phyloP scores from a whole-genome alignment of 2,888 invertebrate species.

The Pegoplata infirma region DNA sequence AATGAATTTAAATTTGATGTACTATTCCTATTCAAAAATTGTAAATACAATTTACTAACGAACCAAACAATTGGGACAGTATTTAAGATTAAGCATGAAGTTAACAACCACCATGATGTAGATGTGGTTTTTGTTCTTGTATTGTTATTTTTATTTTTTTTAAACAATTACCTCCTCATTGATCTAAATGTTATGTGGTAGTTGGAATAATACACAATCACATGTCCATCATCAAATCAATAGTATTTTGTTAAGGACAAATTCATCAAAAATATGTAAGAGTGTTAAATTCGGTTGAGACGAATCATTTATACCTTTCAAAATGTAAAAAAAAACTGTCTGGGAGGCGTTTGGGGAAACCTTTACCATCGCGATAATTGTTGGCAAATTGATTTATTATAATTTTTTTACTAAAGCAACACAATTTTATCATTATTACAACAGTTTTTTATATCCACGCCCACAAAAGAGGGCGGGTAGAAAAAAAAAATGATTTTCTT shows the following conservation, averaged over 20 bases:
- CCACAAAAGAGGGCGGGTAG: no score
- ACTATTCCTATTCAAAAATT: conserved; percentile 48
- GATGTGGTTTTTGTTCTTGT: conserved; percentile 1
- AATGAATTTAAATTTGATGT: background rate
- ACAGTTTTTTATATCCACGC: no score
- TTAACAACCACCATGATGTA: conserved; percentile 53
- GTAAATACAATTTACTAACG: conserved; percentile 59
- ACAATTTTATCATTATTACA: no score
- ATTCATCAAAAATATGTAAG: no score
- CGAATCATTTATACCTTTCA: no score
- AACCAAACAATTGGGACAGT: conserved; percentile 53
- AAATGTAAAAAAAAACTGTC: no score
- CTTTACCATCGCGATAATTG: no score
- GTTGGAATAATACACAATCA: conserved; percentile 18
- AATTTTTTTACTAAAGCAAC: no score
- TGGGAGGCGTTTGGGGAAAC: no score
- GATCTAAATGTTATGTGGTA: background rate
- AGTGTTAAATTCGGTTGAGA: no score
- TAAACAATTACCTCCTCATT: background rate
- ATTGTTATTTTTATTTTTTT: background rate
- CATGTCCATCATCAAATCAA: conserved; percentile 52
- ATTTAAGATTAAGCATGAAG: conserved; percentile 40
- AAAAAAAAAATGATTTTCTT: no score
- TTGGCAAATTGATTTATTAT: no score
- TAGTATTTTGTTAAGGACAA: conserved; percentile 41